phyloP scores from a whole-genome alignment of 2,797 vertebrate species.

The Gymnothorax javanicus region DNA sequence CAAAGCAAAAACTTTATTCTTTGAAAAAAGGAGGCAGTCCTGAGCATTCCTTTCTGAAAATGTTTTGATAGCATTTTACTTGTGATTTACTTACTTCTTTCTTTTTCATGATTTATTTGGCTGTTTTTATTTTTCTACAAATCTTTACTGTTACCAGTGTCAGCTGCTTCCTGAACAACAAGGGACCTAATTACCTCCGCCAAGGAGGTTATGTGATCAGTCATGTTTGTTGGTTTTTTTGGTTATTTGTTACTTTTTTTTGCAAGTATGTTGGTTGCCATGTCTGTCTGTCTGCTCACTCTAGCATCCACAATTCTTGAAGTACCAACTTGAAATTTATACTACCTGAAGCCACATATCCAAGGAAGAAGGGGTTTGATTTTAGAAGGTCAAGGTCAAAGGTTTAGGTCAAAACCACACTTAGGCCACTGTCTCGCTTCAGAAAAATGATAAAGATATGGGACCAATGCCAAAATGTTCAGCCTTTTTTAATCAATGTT shows the following conservation, averaged over 20 bases:
- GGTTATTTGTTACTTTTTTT: background rate
- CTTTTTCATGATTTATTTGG: background rate
- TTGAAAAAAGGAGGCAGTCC: background rate
- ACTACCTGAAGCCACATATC: too few species aligned
- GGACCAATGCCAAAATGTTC: too few species aligned
- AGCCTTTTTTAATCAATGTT: too few species aligned
- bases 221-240: too few species aligned
- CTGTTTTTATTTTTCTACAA: background rate
- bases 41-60: background rate
- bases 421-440: too few species aligned
- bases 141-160: conserved; percentile 8
- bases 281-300: background rate
- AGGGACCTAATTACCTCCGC: background rate
- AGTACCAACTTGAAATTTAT: too few species aligned
- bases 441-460: too few species aligned
- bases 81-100: background rate
- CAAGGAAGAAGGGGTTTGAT: too few species aligned
- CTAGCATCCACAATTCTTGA: too few species aligned
- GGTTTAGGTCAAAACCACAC: too few species aligned
- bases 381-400: too few species aligned
- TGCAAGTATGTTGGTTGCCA: background rate
- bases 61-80: background rate
- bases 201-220: too few species aligned
- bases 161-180: background rate
- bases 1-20: conserved; percentile 38